Evolutionary conservation across 2,797 vertebrate genomes (phyloP), one percentile per base, ranked within the genome.

Genomic region (Aeoliscus strigatus): DNA sequence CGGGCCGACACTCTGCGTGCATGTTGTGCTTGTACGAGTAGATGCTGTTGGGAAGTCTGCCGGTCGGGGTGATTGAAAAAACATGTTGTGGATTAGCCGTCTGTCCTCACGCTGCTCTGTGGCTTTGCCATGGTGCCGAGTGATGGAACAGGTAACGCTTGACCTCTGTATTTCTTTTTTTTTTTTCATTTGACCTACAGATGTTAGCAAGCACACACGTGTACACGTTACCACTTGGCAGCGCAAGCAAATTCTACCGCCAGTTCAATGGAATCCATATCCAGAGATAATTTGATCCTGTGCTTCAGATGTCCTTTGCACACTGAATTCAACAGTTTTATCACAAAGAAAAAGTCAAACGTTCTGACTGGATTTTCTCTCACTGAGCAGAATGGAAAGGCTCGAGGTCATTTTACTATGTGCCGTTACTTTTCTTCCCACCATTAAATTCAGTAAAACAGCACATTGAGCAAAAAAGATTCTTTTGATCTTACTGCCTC

Each of bases 51-150:
- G 63, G 42, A 59, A 43, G 40, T 52, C 57, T 21, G 65, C 52
- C 57, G 29, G 53, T 32, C 51, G 35, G 58, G 78, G 39, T 77
- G 70, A 86, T 80, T 75, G 66, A 58, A 85, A 84, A 81, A 82
- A 66, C 75, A 71, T 81, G 74, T 64, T 73, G 53, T 36, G 75
- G 61, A 85, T 85, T 77, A 74, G 58, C 34, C 29, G 63, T 59
- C 31, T 60, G 32, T 69, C 66, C 46, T 59, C 38, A 18, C 35
- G 47, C 46, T 8, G 18, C 37, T 56, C 45, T 34, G 51, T 9
- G 35, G 25, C 16, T 39, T 36, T 35, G 43, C 27, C 27, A 1
- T 12, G 8, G 33, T 39, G 51, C 21, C 58, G 62, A 75, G 33
- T 47, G 66, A 68, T 53, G 42, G 46, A 47, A 51, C 36, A 48